Base-by-base conservation (phyloP, 2,888 invertebrate genomes). In the Eucera pruinosa region DNA sequence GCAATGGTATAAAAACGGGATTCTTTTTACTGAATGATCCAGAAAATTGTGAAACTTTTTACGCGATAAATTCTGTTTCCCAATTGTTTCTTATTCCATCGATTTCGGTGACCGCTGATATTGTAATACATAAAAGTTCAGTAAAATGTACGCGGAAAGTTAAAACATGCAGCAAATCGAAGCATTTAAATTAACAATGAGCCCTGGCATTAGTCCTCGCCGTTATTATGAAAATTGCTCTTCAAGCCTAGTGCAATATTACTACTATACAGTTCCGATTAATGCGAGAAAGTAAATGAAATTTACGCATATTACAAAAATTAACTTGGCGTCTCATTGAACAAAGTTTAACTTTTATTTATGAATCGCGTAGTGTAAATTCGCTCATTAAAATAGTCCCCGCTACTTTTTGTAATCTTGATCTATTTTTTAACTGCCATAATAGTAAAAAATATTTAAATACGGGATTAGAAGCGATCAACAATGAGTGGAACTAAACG, bases 131-230 rank as follows among this genome's bases (percentile, higher is more conserved):
- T 23, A 18, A 58, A 33, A 33, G 1, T 36, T 18, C 1, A 25
- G 43, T 33, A 25, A 36, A 13, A 4, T 18, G 52, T 20, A 27
- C 4, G n/a, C 15, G 13, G 15, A 0, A 25, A 2, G 7, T 18
- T 20, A 9, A 62, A 50, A 13, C 25, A 5, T 3, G 20, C n/a
- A 13, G 11, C 11, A 13, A 27, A 62, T 39, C 13, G 27, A 62
- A 62, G 15, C 7, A 30, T 43, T 45, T 30, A 45, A 60, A 60
- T 60, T 43, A 60, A 30, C 2, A 30, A 45, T 45, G 25, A 45
- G 43, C 13, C 13, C 5, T 6, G 15, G 18, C 27, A 15, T 20
- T 45, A 13, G 20, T 0, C 13, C 20, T 60, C 13, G 9, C 9
- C 18, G 27, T 58, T 45, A n/a, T 11, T 25, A 6, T 2, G 25